These are phyloP conservation scores for Scaptomyza polygonia DNA, from an alignment of 2,888 invertebrate genomes.

Conservation along the genomic window DNA sequence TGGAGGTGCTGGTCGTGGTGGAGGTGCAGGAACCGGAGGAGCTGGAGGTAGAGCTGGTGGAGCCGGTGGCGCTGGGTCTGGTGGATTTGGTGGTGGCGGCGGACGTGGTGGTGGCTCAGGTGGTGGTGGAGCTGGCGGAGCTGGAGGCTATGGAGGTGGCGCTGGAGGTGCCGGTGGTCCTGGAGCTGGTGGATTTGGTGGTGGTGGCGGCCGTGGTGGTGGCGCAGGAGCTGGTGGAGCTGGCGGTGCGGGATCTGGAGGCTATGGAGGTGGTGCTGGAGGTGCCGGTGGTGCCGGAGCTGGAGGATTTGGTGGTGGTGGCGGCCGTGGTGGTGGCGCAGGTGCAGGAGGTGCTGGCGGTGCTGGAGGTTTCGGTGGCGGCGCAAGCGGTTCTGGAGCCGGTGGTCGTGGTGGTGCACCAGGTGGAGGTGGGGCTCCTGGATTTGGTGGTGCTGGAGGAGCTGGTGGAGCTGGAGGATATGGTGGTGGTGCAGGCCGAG, in stretches of 20 bases:
- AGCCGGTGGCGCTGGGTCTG: conserved; percentile 2
- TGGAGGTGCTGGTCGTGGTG: conserved; percentile 37
- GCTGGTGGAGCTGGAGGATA: conserved; percentile 23
- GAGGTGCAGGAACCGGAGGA: conserved; percentile 32
- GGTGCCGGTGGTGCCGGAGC: conserved; percentile 25
- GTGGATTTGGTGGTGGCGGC: background rate
- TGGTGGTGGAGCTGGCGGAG: background rate
- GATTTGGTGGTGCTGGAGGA: conserved; percentile 75
- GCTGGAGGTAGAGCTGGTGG: conserved; percentile 13
- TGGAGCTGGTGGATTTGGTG: conserved; percentile 43
- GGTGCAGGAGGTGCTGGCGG: conserved; percentile 16
- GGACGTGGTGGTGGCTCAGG: background rate
- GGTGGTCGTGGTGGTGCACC: conserved; percentile 37
- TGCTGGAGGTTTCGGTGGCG: conserved; percentile 23
- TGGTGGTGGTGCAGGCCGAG: conserved; percentile 38
- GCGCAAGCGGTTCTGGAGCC: conserved; percentile 44
- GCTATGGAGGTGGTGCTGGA: conserved; percentile 36
- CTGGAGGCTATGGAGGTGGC: background rate
- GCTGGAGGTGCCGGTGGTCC: background rate
- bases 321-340: conserved; percentile 9
- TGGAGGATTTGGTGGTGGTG: conserved; percentile 10
- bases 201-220: conserved; percentile 32
- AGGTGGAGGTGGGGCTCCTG: conserved; percentile 72
- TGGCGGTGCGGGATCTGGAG: conserved; percentile 29
- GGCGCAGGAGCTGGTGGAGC: conserved; percentile 38